These are phyloP conservation scores for Leptopilina boulardi DNA, from an alignment of 1,140 invertebrate species.

Conservation along the genomic window DNA sequence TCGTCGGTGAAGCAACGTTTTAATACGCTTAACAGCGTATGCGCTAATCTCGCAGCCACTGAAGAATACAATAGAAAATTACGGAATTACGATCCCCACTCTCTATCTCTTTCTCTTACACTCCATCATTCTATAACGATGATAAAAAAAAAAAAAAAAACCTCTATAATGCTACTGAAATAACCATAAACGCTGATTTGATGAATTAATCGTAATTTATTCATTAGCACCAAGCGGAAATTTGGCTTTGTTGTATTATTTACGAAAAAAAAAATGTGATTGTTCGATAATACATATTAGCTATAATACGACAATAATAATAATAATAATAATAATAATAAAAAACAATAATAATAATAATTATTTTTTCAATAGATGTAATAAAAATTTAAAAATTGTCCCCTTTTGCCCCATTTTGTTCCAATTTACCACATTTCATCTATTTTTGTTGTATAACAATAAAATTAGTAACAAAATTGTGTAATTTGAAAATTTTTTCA, in stretches of 20 bases:
- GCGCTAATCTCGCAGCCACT: conserved; percentile 37
- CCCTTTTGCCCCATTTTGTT: no score
- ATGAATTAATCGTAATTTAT: not conserved
- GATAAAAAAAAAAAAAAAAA: conserved; percentile 3
- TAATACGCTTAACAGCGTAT: conserved; percentile 53
- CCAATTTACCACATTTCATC: no score
- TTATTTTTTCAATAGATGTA: no score
- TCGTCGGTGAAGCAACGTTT: conserved; percentile 45
- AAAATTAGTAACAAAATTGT: no score
- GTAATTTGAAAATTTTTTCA: no score
- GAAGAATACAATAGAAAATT: conserved; percentile 44
- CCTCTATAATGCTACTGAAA: not conserved
- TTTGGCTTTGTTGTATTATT: not conserved
- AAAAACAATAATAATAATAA: no score
- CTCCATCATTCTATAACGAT: not conserved
- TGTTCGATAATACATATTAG: no score
- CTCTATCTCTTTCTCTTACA: not conserved
- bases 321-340: no score
- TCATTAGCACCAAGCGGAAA: not conserved
- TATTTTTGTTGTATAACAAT: no score
- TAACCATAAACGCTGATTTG: not conserved
- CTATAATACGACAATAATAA: no score
- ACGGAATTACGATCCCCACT: conserved; percentile 41
- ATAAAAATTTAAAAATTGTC: no score
- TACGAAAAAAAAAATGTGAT: no score